These are phyloP conservation scores for Trilocha varians DNA, from an alignment of 2,888 invertebrate genomes.

Conservation along the genomic window DNA sequence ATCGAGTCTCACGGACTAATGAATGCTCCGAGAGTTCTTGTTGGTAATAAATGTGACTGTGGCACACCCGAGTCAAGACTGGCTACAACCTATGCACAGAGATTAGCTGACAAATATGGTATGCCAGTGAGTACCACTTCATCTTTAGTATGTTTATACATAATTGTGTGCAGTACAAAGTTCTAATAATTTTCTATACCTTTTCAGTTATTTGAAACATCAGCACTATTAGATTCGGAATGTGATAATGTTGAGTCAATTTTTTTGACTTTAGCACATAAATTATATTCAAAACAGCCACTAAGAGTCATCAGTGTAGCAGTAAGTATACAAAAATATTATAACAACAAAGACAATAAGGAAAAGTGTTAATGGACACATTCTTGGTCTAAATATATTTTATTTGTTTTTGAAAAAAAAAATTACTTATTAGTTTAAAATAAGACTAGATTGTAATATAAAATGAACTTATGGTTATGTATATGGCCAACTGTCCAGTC, in stretches of 20 bases:
- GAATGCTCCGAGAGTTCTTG: slow-evolving; percentile 79
- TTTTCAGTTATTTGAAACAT: slow-evolving; percentile 82
- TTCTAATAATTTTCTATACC: background rate
- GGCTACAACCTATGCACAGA: slow-evolving; percentile 80
- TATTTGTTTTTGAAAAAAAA: too few relatives aligned
- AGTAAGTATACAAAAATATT: slow-evolving; percentile 26
- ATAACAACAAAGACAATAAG: too few relatives aligned
- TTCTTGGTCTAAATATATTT: too few relatives aligned
- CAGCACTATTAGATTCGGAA: slow-evolving; percentile 81
- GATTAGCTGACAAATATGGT: slow-evolving; percentile 79
- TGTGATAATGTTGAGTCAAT: slow-evolving; percentile 86
- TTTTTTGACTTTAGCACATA: slow-evolving; percentile 87
- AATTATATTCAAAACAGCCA: slow-evolving; percentile 71
- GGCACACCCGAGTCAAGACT: slow-evolving; percentile 73
- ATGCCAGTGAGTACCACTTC: slow-evolving; percentile 75
- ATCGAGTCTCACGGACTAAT: slow-evolving; percentile 78
- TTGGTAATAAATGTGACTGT: slow-evolving; percentile 87
- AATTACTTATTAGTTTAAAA: too few relatives aligned
- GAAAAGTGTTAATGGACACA: too few relatives aligned
- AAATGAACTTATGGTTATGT: too few relatives aligned
- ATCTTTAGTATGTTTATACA: too few relatives aligned
- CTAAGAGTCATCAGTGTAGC: slow-evolving; percentile 51
- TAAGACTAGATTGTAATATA: too few relatives aligned
- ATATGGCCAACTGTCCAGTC: too few relatives aligned
- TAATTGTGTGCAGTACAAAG: too few relatives aligned